Conservation (phyloP, 2,797 vertebrate species). For the Lycodopsis pacificus region DNA sequence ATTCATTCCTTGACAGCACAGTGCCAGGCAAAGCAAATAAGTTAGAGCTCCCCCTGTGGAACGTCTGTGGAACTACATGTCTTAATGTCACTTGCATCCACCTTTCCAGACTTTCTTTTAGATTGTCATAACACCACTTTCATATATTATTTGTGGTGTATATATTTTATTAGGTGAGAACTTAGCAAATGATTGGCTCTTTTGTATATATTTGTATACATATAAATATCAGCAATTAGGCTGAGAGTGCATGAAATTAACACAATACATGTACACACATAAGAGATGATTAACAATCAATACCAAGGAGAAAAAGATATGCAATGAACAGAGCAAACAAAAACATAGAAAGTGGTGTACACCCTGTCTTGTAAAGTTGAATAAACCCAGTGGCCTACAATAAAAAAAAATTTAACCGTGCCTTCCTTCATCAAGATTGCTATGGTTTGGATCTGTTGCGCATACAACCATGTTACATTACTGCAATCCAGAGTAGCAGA, state of each 20-base stretch:
- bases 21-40: constrained; percentile 6
- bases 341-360: not conserved
- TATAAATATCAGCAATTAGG: not conserved
- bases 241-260: not conserved
- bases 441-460: not conserved
- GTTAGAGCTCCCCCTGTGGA: constrained; percentile 35
- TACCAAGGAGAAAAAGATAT: not conserved
- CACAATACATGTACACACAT: not conserved
- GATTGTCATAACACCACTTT: not conserved
- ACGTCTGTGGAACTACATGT: not conserved
- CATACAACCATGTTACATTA: constrained; percentile 16
- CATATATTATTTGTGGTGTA: not conserved
- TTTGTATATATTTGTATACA: not conserved
- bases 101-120: not conserved
- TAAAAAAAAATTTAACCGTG: not conserved
- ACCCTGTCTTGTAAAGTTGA: not conserved
- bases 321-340: not conserved
- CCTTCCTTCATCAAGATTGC: not conserved
- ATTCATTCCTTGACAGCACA: constrained; percentile 60
- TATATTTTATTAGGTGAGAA: not conserved
- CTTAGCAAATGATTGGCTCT: not conserved
- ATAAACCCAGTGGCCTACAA: not conserved
- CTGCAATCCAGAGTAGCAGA: constrained; percentile 39
- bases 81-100: no score
- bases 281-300: constrained; percentile 2